phyloP scores from a whole-genome alignment of 2,888 invertebrate genomes.

The Andricus quercusramuli region DNA sequence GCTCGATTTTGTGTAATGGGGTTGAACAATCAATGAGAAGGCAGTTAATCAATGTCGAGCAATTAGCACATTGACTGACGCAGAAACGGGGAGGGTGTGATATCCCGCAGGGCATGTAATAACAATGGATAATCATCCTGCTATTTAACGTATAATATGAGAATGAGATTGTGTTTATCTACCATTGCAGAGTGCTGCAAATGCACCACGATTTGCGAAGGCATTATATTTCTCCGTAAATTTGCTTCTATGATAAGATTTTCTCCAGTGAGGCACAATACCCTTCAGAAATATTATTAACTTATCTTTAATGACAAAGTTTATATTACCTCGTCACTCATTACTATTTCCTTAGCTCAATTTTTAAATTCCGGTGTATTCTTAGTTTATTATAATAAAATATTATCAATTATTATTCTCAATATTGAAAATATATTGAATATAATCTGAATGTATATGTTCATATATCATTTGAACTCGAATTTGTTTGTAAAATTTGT shows the following conservation, averaged over 20 bases:
- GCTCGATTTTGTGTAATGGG: slow-evolving; percentile 23
- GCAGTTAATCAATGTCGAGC: slow-evolving; percentile 25
- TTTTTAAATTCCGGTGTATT: neutral
- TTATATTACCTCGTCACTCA: neutral
- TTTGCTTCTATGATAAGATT: slow-evolving; percentile 23
- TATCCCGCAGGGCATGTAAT: neutral
- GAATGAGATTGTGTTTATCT: slow-evolving; percentile 7
- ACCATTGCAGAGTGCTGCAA: slow-evolving; percentile 1
- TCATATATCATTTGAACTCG: no score
- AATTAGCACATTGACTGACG: slow-evolving; percentile 22
- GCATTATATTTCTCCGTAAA: slow-evolving; percentile 12
- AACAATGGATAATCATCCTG: slow-evolving; percentile 28
- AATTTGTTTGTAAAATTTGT: no score
- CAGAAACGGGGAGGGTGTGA: neutral
- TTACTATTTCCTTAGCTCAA: neutral
- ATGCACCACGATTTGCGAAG: neutral
- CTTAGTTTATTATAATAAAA: neutral
- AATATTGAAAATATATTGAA: neutral
- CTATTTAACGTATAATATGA: slow-evolving; percentile 24
- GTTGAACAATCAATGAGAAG: slow-evolving; percentile 29
- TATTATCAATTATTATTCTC: neutral
- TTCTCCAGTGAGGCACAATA: slow-evolving; percentile 1
- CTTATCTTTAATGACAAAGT: slow-evolving; percentile 18
- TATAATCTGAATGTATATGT: no score
- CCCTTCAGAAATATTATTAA: slow-evolving; percentile 18